These are phyloP conservation scores for Mercenaria mercenaria DNA, from an alignment of 1,140 invertebrate genomes.

Conservation along the genomic window DNA sequence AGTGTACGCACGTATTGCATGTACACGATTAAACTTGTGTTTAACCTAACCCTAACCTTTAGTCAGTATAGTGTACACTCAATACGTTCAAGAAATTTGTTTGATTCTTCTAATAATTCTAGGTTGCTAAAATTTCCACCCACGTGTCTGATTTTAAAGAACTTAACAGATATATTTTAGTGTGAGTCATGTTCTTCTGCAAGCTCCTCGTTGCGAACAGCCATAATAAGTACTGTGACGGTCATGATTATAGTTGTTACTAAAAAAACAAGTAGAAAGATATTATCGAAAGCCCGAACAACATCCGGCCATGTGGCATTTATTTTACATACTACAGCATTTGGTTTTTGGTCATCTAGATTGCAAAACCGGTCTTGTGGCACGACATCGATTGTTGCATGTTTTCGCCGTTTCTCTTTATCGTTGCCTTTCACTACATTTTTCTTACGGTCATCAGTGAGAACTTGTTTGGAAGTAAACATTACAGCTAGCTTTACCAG, in stretches of 20 bases:
- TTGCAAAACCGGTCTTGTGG: not conserved
- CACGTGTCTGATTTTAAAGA: not conserved
- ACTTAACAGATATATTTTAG: not conserved
- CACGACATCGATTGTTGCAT: not conserved
- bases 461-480: not conserved
- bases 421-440: not conserved
- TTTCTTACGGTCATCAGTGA: not conserved
- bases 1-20: too few relatives aligned
- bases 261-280: constrained; percentile 29
- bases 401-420: not conserved
- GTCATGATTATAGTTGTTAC: constrained; percentile 26
- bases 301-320: constrained; percentile 39
- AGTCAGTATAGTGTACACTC: too few relatives aligned
- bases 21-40: too few relatives aligned
- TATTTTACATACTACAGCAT: not conserved
- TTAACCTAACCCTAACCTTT: too few relatives aligned
- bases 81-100: too few relatives aligned
- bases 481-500: not conserved
- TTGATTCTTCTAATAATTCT: too few relatives aligned
- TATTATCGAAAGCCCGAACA: constrained; percentile 40
- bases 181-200: not conserved
- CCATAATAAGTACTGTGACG: not conserved
- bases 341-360: not conserved
- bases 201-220: constrained; percentile 18
- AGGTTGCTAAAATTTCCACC: too few relatives aligned